Conservation (phyloP, 2,797 vertebrate species). For the Lacerta bilineata region DNA sequence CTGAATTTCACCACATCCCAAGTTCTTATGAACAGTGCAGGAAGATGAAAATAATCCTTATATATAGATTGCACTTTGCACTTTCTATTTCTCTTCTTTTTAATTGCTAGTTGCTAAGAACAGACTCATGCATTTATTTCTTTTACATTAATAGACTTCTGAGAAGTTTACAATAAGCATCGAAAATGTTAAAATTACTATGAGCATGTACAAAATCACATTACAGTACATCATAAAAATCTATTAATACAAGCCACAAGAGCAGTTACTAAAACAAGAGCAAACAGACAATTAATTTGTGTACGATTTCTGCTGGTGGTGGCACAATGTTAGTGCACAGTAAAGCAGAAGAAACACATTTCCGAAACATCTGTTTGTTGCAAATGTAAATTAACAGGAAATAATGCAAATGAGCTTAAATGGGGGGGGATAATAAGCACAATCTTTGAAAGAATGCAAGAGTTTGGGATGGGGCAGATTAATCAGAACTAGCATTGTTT, state of each 20-base stretch:
- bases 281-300: neutral
- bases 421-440: neutral
- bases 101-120: neutral
- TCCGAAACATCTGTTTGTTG: constrained; percentile 17
- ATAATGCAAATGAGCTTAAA: constrained; percentile 7
- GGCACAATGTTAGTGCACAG: neutral
- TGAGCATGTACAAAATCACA: neutral
- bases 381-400: constrained; percentile 25
- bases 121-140: neutral
- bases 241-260: neutral
- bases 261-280: neutral
- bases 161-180: neutral
- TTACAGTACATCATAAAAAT: neutral
- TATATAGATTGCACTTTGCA: neutral
- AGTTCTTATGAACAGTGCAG: neutral
- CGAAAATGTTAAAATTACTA: neutral
- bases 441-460: neutral
- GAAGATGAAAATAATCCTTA: neutral
- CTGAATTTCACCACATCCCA: too few relatives aligned
- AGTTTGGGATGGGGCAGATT: neutral
- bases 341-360: constrained; percentile 5
- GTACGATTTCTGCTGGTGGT: neutral
- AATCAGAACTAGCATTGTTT: neutral
- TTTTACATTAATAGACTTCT: neutral
- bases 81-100: neutral